A percentile compares a stretch with the other conserved stretches of the same genome.
phyloP scores from a whole-genome alignment of 2,113 vertebrate genomes.

The Petrocephalus microphthalmus region DNA sequence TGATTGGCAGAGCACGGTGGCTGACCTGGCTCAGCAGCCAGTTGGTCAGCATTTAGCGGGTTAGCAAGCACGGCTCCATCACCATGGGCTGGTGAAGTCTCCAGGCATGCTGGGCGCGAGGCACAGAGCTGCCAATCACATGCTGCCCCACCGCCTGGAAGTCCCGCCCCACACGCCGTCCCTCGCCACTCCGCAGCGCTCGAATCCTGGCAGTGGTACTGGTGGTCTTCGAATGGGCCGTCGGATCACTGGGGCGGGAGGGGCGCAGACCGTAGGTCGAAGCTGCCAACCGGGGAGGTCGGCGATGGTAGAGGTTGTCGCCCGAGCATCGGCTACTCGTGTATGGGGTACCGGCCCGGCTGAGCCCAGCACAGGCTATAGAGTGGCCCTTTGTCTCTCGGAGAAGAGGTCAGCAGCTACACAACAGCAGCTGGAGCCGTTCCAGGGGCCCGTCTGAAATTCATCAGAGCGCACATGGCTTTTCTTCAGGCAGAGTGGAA shows the following conservation, averaged over 20 bases:
- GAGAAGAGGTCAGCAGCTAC: background rate
- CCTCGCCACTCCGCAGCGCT: background rate
- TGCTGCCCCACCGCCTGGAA: background rate
- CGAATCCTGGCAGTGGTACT: background rate
- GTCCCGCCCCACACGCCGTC: background rate
- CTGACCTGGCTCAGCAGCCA: background rate
- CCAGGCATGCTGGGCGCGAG: background rate
- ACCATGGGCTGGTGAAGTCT: background rate
- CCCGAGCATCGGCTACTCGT: background rate
- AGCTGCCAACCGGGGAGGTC: background rate
- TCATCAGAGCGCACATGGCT: slow-evolving; percentile 14
- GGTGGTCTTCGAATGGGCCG: background rate
- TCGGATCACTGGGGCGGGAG: background rate
- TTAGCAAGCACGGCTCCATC: background rate
- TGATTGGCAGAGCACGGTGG: background rate
- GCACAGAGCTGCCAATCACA: background rate
- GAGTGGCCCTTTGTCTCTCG: background rate
- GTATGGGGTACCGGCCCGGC: background rate
- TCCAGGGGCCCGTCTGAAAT: background rate
- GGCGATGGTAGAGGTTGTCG: background rate
- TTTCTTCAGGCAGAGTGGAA: slow-evolving; percentile 29
- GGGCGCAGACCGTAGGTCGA: background rate
- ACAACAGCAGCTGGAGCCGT: background rate
- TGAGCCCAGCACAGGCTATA: background rate
- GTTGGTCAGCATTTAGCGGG: background rate